Base-by-base conservation (phyloP, 2,888 invertebrate genomes). In the Spilarctia lutea region DNA sequence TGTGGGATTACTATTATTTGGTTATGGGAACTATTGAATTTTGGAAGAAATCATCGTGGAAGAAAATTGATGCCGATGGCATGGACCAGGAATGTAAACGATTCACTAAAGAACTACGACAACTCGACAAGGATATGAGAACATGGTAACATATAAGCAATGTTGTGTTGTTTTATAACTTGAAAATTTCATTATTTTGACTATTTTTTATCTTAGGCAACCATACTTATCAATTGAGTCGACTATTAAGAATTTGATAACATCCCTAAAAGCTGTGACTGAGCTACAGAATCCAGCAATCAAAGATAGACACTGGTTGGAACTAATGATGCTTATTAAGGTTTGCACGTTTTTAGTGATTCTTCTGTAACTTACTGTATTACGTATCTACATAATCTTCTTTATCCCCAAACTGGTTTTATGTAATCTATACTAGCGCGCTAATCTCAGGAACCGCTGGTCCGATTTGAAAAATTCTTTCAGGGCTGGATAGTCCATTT, bases 71-170 rank as follows among this genome's bases (percentile, higher is more conserved):
- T 87, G 98, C 99, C 3, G 99, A 99, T 87, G 97, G 97, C 73
- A 99, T 99, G 98, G 99, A 99, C 89, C 97, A 98, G 91, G 99
- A 99, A 89, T 98, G 99, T 93, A 99, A 99, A 92, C 97, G 98
- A 85, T 98, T 99, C 89, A 97, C 98, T 0, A 98, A 98, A 88
- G 98, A 99, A 84, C 91, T 98, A 48, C 96, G 98, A 83, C 96
- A 96, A 52, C 94, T 99, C 87, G 97, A 98, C 78, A 98, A 99
- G 87, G 98, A 98, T 80, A 96, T 98, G 90, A 97, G 98, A 89
- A 89, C 85, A 71, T 97, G 97, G 98, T 97, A 85, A 87, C 20
- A 68, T 24, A 48, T 42, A 11, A 0, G 0, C 3, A 48, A 13
- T 33, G 6, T 48, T 10, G 48, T 48, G 24, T 33, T 48, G 20